Percentiles rank a stretch among this genome's conserved stretches.
Conservation (phyloP, 1,140 invertebrate species). For the Vollenhovia emeryi region DNA sequence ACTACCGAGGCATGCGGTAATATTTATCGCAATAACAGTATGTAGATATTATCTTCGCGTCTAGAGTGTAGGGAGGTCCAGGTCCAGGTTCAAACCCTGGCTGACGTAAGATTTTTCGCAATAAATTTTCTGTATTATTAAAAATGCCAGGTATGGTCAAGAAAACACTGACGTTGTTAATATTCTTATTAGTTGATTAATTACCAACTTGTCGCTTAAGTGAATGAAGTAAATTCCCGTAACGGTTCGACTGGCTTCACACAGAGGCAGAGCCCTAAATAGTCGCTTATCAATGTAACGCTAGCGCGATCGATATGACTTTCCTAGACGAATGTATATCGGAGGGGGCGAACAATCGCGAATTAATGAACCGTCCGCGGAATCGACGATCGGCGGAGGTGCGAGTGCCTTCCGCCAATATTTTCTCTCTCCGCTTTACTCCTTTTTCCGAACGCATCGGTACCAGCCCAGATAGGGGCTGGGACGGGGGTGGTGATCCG, state of each 20-base stretch:
- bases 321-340: neutral
- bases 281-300: neutral
- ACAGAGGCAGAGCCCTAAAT: neutral
- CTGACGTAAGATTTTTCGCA: no score
- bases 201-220: neutral
- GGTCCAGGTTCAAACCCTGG: no score
- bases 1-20: no score
- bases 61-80: no score
- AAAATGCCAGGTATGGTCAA: no score
- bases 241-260: neutral
- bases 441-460: constrained; percentile 2
- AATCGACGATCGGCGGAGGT: neutral
- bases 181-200: no score
- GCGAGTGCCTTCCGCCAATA: constrained; percentile 43
- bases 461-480: neutral
- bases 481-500: constrained; percentile 3
- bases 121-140: no score
- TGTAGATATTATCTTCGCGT: no score
- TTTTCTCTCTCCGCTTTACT: constrained; percentile 33
- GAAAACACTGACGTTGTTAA: no score
- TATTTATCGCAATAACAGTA: no score
- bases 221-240: neutral
- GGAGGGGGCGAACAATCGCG: constrained; percentile 40
- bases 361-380: constrained; percentile 49
- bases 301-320: neutral